Evolutionary conservation across 2,797 vertebrate genomes (phyloP).

Genomic region (Melanotaenia maccullochi): DNA sequence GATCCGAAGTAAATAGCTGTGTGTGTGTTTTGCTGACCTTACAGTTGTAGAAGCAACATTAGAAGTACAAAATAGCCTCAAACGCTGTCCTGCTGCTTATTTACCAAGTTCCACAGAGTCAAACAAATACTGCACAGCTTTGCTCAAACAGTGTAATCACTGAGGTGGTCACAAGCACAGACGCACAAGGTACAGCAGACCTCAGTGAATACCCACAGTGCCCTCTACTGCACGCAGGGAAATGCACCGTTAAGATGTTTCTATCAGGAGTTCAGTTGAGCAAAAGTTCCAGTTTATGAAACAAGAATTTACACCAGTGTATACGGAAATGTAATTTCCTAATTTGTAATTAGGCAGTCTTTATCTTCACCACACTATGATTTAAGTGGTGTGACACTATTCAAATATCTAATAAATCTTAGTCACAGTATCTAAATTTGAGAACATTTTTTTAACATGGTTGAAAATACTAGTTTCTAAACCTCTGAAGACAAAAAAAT

Average conservation of each 20-base stretch:
- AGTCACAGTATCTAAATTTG: not conserved
- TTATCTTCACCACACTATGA: conserved; percentile 3
- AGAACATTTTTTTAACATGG: too few species aligned
- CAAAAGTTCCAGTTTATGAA: conserved; percentile 25
- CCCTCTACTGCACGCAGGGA: conserved; percentile 79
- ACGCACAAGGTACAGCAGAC: conserved; percentile 21
- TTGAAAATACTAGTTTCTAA: not conserved
- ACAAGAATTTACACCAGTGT: conserved; percentile 43
- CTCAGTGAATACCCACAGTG: conserved; percentile 77
- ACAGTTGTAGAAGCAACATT: conserved; percentile 36
- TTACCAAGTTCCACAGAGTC: conserved; percentile 72
- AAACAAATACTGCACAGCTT: conserved; percentile 74
- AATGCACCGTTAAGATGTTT: conserved; percentile 20
- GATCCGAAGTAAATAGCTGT: conserved; percentile 49
- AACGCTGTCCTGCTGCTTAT: conserved; percentile 66
- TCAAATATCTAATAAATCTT: not conserved
- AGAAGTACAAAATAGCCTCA: conserved; percentile 36
- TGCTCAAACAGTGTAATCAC: conserved; percentile 75
- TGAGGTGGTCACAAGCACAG: conserved; percentile 34
- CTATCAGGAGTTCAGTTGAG: conserved; percentile 18
- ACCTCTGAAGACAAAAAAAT: not conserved
- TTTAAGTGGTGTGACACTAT: not conserved
- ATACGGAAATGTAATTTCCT: conserved; percentile 19
- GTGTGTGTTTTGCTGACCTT: conserved; percentile 44
- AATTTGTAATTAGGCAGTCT: not conserved